Conservation (phyloP, 2,888 invertebrate species). For the Odontocerum albicorne region DNA sequence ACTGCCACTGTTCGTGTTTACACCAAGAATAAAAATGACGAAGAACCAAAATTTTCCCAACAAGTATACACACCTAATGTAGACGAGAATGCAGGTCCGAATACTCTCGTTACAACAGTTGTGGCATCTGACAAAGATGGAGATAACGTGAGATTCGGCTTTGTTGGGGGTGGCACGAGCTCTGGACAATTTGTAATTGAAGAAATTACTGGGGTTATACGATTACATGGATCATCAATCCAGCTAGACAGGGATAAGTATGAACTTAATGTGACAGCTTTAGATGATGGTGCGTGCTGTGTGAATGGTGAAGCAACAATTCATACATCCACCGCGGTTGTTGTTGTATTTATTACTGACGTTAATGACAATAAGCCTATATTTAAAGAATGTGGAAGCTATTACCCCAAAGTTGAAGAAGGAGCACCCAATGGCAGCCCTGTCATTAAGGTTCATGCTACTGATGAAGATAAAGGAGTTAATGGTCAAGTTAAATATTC, state of each 20-base stretch:
- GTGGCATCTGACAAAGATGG: constrained; percentile 98
- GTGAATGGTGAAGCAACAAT: constrained; percentile 84
- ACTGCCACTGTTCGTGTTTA: constrained; percentile 93
- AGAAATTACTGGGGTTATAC: constrained; percentile 92
- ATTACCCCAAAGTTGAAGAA: constrained; percentile 92
- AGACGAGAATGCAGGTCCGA: constrained; percentile 93
- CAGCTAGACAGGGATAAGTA: constrained; percentile 91
- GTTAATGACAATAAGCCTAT: constrained; percentile 97
- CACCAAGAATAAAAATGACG: constrained; percentile 98
- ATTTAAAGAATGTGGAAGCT: constrained; percentile 91
- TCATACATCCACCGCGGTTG: constrained; percentile 92
- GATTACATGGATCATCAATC: constrained; percentile 84
- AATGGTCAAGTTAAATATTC: constrained; percentile 96
- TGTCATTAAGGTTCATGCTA: constrained; percentile 91
- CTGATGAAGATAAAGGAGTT: constrained; percentile 94
- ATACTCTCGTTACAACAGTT: constrained; percentile 93
- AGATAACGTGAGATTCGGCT: constrained; percentile 91
- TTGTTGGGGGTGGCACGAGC: constrained; percentile 86
- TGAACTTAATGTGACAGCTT: constrained; percentile 93
- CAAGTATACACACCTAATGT: constrained; percentile 96
- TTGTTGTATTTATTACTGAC: constrained; percentile 95
- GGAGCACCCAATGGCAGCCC: constrained; percentile 93
- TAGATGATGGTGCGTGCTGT: constrained; percentile 98
- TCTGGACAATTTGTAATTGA: constrained; percentile 95
- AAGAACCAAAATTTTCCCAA: constrained; percentile 95